A percentile compares a stretch with the other conserved stretches of the same genome.
Evolutionary conservation across 1,140 invertebrate genomes (phyloP).

Genomic region (Musca vetustissima): DNA sequence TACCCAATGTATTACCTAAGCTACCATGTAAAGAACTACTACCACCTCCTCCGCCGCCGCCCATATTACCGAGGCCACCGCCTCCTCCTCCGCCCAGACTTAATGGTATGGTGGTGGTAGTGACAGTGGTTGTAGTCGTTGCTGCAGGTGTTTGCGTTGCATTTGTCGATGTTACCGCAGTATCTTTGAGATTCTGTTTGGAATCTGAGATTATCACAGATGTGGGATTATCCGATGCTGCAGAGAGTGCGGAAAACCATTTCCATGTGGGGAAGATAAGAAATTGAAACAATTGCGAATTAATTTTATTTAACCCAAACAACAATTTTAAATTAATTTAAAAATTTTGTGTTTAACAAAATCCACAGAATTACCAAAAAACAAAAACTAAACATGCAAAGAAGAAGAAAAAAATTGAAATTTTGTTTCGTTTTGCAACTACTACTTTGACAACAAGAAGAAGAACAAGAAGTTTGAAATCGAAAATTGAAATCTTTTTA

Average conservation of each 20-base stretch:
- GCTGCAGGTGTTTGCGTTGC: constrained; percentile 43
- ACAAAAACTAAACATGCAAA: no score
- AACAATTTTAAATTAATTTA: no score
- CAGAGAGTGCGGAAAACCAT: neutral
- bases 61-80: neutral
- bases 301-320: no score
- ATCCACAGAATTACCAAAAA: no score
- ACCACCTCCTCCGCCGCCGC: constrained; percentile 28
- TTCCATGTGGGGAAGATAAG: neutral
- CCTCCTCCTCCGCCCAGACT: constrained; percentile 2
- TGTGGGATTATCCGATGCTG: constrained; percentile 52
- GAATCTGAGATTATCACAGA: constrained; percentile 56
- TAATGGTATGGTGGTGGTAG: constrained; percentile 38
- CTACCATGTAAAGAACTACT: neutral
- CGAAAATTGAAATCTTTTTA: no score
- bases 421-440: no score
- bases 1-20: constrained; percentile 5
- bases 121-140: constrained; percentile 41
- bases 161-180: constrained; percentile 43
- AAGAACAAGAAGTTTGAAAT: no score
- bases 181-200: constrained; percentile 53
- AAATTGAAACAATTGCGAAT: no score
- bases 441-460: no score
- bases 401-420: no score
- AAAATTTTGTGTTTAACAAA: no score